Base-by-base conservation (phyloP, 2,797 vertebrate genomes). In the Eurystomus glaucurus region DNA sequence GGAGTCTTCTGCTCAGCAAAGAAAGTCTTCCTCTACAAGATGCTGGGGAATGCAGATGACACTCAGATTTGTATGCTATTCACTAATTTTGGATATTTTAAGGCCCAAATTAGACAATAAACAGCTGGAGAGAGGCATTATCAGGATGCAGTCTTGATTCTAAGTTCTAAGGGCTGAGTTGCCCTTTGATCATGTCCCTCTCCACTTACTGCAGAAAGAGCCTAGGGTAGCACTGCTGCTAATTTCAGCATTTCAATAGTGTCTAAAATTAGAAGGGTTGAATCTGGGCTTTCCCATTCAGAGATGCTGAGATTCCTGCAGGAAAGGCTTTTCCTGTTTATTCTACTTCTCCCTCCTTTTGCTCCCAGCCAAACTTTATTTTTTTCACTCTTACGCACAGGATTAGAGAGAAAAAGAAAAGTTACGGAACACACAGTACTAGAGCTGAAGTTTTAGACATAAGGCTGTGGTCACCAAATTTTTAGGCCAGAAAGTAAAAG, bases 271-370 rank as follows among this genome's bases (percentile, higher is more conserved):
- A 92, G 71, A 76, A 2, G 3, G 58, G 35, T 26, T 82, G 46
- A 88, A 76, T 51, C 21, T 57, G 33, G 79, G 41, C 29, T 66
- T 85, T 74, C 65, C 65, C n/a, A 71, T 54, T 90, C 39, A 46
- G 78, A 76, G 54, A 79, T 1, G 3, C 75, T 16, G 39, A 88
- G 50, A 75, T 61, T 52, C 54, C 82, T 54, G 19, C 23, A 76
- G 79, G 39, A 88, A 77, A 75, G 29, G 33, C 41, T 88, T 41
- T 75, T 75, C 46, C 46, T 23, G 0, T 61, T 91, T 91, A 43
- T 94, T 75, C 41, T 76, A 15, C 23, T 85, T 85, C 50, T 95
- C 46, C 16, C 28, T 83, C 37, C 41, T 95, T 85, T 72, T 86
- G 58, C 43, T 51, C 11, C 25, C 26, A 84, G 46, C 8, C 39